A percentile compares a stretch with the other conserved stretches of the same genome.
Conservation (phyloP, 2,797 vertebrate species). For the Scleropages formosus region DNA sequence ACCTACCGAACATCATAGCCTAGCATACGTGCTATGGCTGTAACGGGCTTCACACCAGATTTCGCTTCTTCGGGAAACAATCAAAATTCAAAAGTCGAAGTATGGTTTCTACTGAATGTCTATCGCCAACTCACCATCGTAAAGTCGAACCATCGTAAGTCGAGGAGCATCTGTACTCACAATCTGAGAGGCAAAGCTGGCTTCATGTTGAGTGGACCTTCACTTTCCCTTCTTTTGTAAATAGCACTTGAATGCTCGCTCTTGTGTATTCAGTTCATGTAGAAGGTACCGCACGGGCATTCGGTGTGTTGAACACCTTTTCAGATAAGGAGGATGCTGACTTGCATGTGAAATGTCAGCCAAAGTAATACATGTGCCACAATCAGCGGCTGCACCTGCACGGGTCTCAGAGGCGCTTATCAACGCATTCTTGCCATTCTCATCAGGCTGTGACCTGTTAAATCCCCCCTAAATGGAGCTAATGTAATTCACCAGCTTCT, state of each 20-base stretch:
- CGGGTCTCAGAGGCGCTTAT: slow-evolving; percentile 5
- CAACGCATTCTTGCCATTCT: slow-evolving; percentile 7
- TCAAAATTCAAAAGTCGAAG: too few relatives aligned
- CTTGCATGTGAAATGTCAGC: slow-evolving; percentile 29
- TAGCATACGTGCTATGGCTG: too few relatives aligned
- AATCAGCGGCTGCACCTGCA: slow-evolving; percentile 19
- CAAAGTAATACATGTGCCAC: slow-evolving; percentile 13
- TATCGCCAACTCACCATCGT: too few relatives aligned
- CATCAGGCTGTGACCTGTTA: background rate
- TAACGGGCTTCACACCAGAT: too few relatives aligned
- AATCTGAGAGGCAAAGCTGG: too few relatives aligned
- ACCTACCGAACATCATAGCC: too few relatives aligned
- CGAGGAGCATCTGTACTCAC: too few relatives aligned
- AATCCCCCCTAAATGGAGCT: background rate
- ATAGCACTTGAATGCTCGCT: background rate
- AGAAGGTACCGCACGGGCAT: background rate
- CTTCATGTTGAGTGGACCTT: too few relatives aligned
- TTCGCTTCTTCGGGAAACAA: too few relatives aligned
- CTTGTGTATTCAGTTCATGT: background rate
- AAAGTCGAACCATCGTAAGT: too few relatives aligned
- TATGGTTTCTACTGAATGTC: too few relatives aligned
- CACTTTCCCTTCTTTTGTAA: background rate
- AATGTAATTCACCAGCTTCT: background rate
- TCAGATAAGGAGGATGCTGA: slow-evolving; percentile 9
- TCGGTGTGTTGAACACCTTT: background rate